Evolutionary conservation across 2,888 invertebrate species (phyloP).

Genomic region (Xanthia icteritia): DNA sequence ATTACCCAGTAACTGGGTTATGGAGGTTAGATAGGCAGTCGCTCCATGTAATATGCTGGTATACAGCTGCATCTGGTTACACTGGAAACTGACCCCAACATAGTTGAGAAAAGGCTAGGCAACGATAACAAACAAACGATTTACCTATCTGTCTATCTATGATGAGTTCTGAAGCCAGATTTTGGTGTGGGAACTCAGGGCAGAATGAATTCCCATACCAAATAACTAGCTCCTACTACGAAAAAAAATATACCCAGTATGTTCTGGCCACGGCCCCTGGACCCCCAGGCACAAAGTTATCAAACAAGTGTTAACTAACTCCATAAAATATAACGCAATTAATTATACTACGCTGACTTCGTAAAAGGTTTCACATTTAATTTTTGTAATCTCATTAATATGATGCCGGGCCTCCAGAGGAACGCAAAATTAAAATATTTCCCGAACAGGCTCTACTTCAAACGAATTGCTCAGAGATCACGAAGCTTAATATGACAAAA

Average conservation of each 20-base stretch:
- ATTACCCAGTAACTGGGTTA: too few relatives aligned
- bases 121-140: too few relatives aligned
- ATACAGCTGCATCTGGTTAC: too few relatives aligned
- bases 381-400: conserved; percentile 52
- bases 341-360: conserved; percentile 36
- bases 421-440: conserved; percentile 51
- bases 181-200: too few relatives aligned
- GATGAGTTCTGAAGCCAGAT: too few relatives aligned
- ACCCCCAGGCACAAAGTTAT: background rate
- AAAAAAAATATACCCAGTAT: conserved; percentile 6
- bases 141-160: too few relatives aligned
- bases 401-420: conserved; percentile 17
- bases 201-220: background rate
- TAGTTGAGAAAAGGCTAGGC: too few relatives aligned
- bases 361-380: conserved; percentile 38
- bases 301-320: conserved; percentile 32
- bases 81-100: too few relatives aligned
- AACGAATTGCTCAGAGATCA: conserved; percentile 33
- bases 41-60: too few relatives aligned
- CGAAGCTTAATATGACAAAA: conserved; percentile 7
- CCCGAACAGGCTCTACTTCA: conserved; percentile 31
- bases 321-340: conserved; percentile 32
- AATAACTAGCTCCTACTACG: background rate
- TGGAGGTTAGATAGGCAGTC: too few relatives aligned
- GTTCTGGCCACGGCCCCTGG: background rate